These are phyloP conservation scores for Gambusia affinis DNA, from an alignment of 2,113 vertebrate species.

Conservation along the genomic window DNA sequence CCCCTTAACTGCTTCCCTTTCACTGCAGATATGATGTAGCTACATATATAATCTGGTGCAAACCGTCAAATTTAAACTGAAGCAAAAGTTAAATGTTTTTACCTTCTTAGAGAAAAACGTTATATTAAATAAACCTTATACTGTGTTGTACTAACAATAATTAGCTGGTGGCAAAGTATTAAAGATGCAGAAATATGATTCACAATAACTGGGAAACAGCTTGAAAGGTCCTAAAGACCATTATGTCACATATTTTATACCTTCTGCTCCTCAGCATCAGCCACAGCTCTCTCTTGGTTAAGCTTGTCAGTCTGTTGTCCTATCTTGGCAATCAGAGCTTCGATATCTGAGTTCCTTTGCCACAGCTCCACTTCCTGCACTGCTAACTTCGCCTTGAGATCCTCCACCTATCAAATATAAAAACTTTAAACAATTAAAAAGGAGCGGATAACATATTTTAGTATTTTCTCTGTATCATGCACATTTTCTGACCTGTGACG, in stretches of 20 bases:
- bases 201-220: not conserved
- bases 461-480: not conserved
- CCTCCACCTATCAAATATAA: slow-evolving; percentile 82
- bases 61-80: not conserved
- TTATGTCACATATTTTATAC: slow-evolving; percentile 27
- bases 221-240: no score
- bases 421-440: not conserved
- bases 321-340: slow-evolving; percentile 79
- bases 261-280: slow-evolving; percentile 75
- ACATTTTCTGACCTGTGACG: slow-evolving; percentile 55
- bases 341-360: slow-evolving; percentile 84
- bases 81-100: not conserved
- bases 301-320: slow-evolving; percentile 79
- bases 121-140: not conserved
- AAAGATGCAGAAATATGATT: not conserved
- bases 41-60: not conserved
- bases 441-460: not conserved
- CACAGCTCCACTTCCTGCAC: slow-evolving; percentile 87
- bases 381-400: slow-evolving; percentile 87
- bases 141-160: not conserved
- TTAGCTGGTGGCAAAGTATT: not conserved
- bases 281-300: slow-evolving; percentile 71
- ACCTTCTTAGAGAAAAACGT: not conserved
- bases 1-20: not conserved
- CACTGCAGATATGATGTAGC: not conserved